phyloP scores from a whole-genome alignment of 2,888 invertebrate genomes.

The Plagodis dolabraria region DNA sequence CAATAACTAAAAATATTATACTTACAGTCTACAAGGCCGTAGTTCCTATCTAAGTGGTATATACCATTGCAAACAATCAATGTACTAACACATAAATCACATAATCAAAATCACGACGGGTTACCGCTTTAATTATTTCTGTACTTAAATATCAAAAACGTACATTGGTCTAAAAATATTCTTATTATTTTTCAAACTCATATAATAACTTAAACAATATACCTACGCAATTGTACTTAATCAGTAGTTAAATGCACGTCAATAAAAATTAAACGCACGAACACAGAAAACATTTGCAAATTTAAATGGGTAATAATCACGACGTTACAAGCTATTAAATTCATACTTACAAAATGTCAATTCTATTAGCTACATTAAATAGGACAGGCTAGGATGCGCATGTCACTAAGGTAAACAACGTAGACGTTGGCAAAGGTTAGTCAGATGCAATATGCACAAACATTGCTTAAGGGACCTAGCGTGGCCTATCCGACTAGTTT shows the following conservation, averaged over 20 bases:
- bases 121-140: no score
- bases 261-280: neutral
- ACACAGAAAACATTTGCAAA: conserved; percentile 2
- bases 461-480: conserved; percentile 57
- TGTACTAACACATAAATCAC: no score
- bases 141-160: no score
- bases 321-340: conserved; percentile 1
- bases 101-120: no score
- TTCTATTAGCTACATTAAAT: conserved; percentile 25
- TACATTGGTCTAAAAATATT: no score
- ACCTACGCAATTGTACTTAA: neutral
- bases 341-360: conserved; percentile 23
- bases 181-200: no score
- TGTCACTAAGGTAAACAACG: conserved; percentile 63
- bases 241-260: neutral
- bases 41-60: no score
- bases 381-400: conserved; percentile 46
- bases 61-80: no score
- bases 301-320: neutral
- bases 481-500: conserved; percentile 26
- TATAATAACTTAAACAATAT: no score
- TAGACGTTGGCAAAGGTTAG: conserved; percentile 69
- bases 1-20: no score
- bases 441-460: conserved; percentile 68
- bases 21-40: no score